These are phyloP conservation scores for Graphium colonna DNA, from an alignment of 2,888 invertebrate species.

Conservation along the genomic window DNA sequence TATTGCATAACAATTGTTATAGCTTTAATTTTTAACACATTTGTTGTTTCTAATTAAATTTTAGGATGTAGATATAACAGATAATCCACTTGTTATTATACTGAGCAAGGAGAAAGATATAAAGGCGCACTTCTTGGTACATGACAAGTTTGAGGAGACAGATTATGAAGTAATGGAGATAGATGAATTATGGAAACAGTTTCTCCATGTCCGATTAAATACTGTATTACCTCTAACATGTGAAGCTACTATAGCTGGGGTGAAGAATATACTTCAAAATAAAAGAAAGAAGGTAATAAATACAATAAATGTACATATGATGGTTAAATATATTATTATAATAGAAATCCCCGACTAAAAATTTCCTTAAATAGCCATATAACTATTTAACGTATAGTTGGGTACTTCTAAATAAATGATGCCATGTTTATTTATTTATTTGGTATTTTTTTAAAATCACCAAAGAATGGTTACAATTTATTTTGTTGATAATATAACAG, in stretches of 20 bases:
- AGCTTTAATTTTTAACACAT: too few species aligned
- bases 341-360: too few species aligned
- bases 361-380: too few species aligned
- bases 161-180: conserved; percentile 82
- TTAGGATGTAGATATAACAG: conserved; percentile 89
- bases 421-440: background rate
- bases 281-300: conserved; percentile 82
- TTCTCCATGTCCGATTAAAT: conserved; percentile 84
- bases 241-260: conserved; percentile 77
- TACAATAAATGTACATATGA: too few species aligned
- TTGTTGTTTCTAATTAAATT: too few species aligned
- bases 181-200: conserved; percentile 83
- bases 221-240: conserved; percentile 83
- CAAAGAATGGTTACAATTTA: too few species aligned
- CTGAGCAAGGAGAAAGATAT: conserved; percentile 76
- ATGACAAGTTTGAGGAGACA: conserved; percentile 85
- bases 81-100: conserved; percentile 86
- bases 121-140: conserved; percentile 84
- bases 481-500: too few species aligned
- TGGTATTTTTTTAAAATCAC: background rate
- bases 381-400: too few species aligned
- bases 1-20: too few species aligned
- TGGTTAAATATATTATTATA: too few species aligned
- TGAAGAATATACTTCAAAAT: conserved; percentile 82
- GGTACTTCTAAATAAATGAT: too few species aligned